Conservation (phyloP, 2,797 vertebrate genomes). For the Notolepis coatsorum region DNA sequence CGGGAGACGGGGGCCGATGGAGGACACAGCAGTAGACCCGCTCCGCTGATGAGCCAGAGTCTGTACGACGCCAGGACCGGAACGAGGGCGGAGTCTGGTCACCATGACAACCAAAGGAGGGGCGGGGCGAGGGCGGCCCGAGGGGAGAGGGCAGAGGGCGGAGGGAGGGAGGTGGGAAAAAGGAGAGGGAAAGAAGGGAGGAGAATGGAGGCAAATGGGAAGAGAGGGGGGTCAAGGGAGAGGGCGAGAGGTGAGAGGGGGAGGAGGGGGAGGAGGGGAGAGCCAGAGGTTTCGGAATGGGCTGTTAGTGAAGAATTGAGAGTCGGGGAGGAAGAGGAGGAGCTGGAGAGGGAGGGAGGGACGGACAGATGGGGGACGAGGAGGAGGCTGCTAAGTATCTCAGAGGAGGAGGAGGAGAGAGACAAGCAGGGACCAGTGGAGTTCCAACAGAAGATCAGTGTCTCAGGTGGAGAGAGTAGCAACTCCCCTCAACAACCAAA, state of each 20-base stretch:
- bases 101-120: slow-evolving; percentile 44
- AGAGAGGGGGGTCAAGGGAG: slow-evolving; percentile 27
- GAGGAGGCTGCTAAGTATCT: slow-evolving; percentile 74
- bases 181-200: slow-evolving; percentile 61
- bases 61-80: slow-evolving; percentile 53
- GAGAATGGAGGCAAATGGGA: slow-evolving; percentile 47
- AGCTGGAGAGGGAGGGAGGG: slow-evolving; percentile 36
- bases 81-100: slow-evolving; percentile 36
- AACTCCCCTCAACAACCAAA: slow-evolving; percentile 7
- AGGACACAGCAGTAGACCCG: slow-evolving; percentile 47
- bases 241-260: slow-evolving; percentile 39
- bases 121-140: slow-evolving; percentile 36
- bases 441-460: slow-evolving; percentile 11
- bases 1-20: slow-evolving; percentile 36
- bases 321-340: slow-evolving; percentile 57
- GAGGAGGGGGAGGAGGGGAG: slow-evolving; percentile 59
- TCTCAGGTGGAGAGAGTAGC: slow-evolving; percentile 11
- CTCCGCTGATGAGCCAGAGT: slow-evolving; percentile 74
- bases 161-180: slow-evolving; percentile 39
- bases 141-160: slow-evolving; percentile 54
- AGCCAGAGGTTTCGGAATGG: slow-evolving; percentile 48
- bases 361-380: slow-evolving; percentile 62
- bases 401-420: slow-evolving; percentile 53
- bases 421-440: slow-evolving; percentile 1
- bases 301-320: slow-evolving; percentile 5